Percentiles rank a stretch among this genome's conserved stretches.
These are phyloP conservation scores for Ondatra zibethicus DNA, from an alignment of 2,113 vertebrate genomes.

Conservation along the genomic window DNA sequence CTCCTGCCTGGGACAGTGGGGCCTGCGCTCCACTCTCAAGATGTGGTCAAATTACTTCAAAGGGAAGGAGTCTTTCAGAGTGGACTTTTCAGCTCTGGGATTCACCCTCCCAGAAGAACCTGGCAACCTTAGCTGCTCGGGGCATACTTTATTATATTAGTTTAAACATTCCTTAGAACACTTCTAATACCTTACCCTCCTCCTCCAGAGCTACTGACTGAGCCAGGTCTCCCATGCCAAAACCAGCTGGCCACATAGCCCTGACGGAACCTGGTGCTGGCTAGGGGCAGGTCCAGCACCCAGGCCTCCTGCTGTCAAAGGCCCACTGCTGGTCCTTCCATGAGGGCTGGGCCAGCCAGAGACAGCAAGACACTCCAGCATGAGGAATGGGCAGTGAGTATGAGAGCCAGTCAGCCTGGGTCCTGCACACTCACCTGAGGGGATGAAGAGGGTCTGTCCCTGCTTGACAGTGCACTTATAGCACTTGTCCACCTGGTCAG, in stretches of 20 bases:
- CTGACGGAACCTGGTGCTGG: neutral
- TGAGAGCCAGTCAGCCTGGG: fast-evolving
- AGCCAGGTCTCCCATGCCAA: neutral
- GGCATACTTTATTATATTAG: too few species aligned
- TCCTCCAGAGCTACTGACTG: neutral
- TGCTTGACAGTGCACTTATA: constrained; percentile 98
- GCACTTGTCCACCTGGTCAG: constrained; percentile 99
- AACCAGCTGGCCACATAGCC: neutral
- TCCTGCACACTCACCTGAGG: constrained; percentile 91
- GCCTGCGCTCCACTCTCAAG: too few species aligned
- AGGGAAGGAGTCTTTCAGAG: neutral
- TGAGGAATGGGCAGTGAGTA: fast-evolving
- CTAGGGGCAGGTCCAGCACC: neutral
- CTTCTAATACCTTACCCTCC: fast-evolving
- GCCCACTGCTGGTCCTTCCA: neutral
- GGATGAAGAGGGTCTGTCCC: constrained; percentile 98
- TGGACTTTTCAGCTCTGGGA: neutral
- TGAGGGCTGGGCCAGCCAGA: neutral
- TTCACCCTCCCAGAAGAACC: neutral
- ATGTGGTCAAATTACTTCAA: neutral
- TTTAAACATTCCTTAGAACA: neutral
- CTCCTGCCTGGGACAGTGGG: neutral
- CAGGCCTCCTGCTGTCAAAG: neutral
- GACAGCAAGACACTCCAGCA: neutral
- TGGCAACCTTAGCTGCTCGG: neutral